Base-by-base conservation (phyloP, 2,797 vertebrate genomes). In the Sus cebifrons region DNA sequence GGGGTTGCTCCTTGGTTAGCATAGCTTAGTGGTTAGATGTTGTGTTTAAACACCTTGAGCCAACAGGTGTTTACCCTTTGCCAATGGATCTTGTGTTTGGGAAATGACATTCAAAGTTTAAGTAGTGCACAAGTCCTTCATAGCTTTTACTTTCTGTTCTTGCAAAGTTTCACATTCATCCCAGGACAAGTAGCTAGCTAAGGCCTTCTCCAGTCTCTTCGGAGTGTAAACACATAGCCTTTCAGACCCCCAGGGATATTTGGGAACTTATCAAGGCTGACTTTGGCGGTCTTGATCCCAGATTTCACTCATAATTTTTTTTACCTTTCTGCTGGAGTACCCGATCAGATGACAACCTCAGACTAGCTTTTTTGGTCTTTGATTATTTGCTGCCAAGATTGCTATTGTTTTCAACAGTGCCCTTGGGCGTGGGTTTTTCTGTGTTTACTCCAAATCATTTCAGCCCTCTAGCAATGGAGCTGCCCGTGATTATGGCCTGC, bases 131-230 rank as follows among this genome's bases (percentile, higher is more conserved):
- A 93, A 60, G 44, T 84, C 9, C 84, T 49, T 49, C 18, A 77
- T 27, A 93, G 20, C 10, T 40, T 92, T 95, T 93, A 65, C 11
- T 95, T 93, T 93, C 15, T 95, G 36, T 91, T 67, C 77, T 94
- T 92, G 44, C 17, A 54, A 87, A 54, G n/a, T 70, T 44, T 95
- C 60, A 65, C 68, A 44, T 89, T 93, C 40, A 71, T 88, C 13
- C 44, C 27, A 56, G 40, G n/a, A 64, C 13, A 65, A 84, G 20
- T 73, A 68, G 58, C 54, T 87, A 25, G 73, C 49, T 52, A 64
- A 82, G 21, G 18, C 20, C 16, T 13, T 85, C 32, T 88, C 32
- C 29, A 86, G 68, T 79, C 3, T 70, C 62, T 81, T 54, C 58
- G 85, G 32, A 85, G 6, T 91, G 75, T 44, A 67, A 25, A 77